Evolutionary conservation across 1,140 invertebrate genomes (phyloP).

Genomic region (Nephotettix cincticeps): DNA sequence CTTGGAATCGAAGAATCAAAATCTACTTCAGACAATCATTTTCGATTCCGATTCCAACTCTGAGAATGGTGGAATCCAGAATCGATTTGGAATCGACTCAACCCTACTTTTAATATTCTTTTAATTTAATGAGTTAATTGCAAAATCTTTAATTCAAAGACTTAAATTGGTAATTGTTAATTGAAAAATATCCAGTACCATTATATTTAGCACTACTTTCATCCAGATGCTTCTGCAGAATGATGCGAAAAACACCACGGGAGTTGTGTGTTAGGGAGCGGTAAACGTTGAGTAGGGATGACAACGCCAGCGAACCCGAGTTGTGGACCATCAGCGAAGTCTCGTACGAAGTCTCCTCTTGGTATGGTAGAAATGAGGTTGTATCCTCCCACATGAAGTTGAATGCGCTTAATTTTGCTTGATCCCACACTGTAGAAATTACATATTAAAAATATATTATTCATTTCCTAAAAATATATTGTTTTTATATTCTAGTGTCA

Average conservation of each 20-base stretch:
- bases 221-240: slow-evolving; percentile 78
- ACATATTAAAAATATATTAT: no score
- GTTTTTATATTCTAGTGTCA: no score
- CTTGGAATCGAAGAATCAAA: no score
- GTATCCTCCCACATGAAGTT: slow-evolving; percentile 89
- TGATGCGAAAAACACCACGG: slow-evolving; percentile 79
- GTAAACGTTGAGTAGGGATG: slow-evolving; percentile 86
- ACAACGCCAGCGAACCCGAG: slow-evolving; percentile 73
- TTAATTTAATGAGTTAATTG: no score
- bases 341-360: slow-evolving; percentile 85
- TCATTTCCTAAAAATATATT: no score
- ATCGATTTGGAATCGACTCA: no score
- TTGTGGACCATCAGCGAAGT: slow-evolving; percentile 75
- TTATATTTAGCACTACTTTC: slow-evolving; percentile 54
- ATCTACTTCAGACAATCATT: no score
- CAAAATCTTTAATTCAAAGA: no score
- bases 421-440: slow-evolving; percentile 79
- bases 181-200: slow-evolving; percentile 65
- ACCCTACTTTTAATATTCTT: no score
- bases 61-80: no score
- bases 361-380: slow-evolving; percentile 80
- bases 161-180: no score
- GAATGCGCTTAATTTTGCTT: slow-evolving; percentile 74
- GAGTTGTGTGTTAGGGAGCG: slow-evolving; percentile 85
- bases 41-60: no score